Base-by-base conservation (phyloP, 2,113 vertebrate genomes). In the Psephotus haematonotus region DNA sequence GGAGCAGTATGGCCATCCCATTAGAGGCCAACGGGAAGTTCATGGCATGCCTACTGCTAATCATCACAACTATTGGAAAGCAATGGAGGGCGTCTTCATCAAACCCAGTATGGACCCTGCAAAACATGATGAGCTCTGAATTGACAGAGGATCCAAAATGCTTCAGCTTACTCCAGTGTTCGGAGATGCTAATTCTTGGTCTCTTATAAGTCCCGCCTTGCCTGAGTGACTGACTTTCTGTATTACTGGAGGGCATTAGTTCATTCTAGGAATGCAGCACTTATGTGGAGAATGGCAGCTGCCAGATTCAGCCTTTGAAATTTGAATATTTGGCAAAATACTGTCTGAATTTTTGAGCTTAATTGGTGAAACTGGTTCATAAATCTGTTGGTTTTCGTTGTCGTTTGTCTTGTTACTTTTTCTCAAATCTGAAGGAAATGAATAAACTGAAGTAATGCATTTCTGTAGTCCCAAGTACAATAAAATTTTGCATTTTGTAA, bases 21-120 rank as follows among this genome's bases (percentile, higher is more conserved):
- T 99, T 83, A 97, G 99, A 4, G 99, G 99, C 28, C 99, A 99
- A 78, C 97, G 98, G 3, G 99, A 99, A 93, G 99, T 99, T 8
- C 99, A 99, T 17, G 99, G 98, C 94, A 99, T 99, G 98, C 57
- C 96, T 74, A 85, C 98, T 1, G 92, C 99, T 90, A 99, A 97
- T 93, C 97, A 98, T 13, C 98, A 99, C 98, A 99, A 99, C 96
- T 99, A 98, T 57, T 99, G 99, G 99, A 99, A 99, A 69, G 98
- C 98, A 85, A 99, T 99, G 99, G 99, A 99, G 92, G 99, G 99
- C 6, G 97, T 99, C 93, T 99, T 99, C 97, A 98, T 99, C 97
- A 99, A 99, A 97, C 98, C 99, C 82, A 98, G 98, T 44, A 77
- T 95, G 49, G 94, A 98, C 85, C 93, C 98, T 82, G 84, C 95